phyloP scores from a whole-genome alignment of 2,888 invertebrate species.

The Metopia argyrocephala region DNA sequence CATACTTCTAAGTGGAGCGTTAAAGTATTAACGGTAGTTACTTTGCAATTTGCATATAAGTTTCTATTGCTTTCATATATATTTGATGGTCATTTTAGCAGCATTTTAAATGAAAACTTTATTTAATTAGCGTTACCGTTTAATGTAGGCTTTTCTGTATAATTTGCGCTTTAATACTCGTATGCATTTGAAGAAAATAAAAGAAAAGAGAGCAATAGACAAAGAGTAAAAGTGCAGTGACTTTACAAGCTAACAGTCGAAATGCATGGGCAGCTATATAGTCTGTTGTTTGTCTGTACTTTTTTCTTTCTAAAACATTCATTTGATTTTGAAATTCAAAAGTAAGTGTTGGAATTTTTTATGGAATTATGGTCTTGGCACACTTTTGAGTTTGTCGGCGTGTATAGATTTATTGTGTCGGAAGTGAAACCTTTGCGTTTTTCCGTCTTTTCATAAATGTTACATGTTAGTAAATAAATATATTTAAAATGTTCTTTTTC shows the following conservation, averaged over 20 bases:
- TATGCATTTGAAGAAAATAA: too few relatives aligned
- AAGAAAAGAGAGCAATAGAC: constrained; percentile 14
- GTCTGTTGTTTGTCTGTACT: not conserved
- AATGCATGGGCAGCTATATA: constrained; percentile 26
- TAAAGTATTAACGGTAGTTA: constrained; percentile 1
- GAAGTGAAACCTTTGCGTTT: constrained; percentile 5
- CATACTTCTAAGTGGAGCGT: constrained; percentile 41
- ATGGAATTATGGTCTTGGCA: not conserved
- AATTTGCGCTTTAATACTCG: not conserved
- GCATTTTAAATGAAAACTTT: constrained; percentile 38
- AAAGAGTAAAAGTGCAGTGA: constrained; percentile 33
- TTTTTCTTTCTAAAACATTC: not conserved
- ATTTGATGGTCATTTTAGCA: constrained; percentile 50
- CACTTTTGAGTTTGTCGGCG: constrained; percentile 1
- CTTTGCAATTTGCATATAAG: constrained; percentile 28
- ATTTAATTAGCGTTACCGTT: constrained; percentile 44
- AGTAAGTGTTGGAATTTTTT: too few relatives aligned
- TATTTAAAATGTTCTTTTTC: too few relatives aligned
- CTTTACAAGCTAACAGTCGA: constrained; percentile 45
- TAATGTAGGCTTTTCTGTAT: constrained; percentile 2
- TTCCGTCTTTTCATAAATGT: not conserved
- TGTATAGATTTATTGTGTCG: constrained; percentile 9
- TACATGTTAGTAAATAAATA: not conserved
- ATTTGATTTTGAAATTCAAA: not conserved
- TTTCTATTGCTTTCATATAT: not conserved